Evolutionary conservation across 2,888 invertebrate species (phyloP), one percentile per base, ranked within the genome.

Genomic region (Xestobium rufovillosum): DNA sequence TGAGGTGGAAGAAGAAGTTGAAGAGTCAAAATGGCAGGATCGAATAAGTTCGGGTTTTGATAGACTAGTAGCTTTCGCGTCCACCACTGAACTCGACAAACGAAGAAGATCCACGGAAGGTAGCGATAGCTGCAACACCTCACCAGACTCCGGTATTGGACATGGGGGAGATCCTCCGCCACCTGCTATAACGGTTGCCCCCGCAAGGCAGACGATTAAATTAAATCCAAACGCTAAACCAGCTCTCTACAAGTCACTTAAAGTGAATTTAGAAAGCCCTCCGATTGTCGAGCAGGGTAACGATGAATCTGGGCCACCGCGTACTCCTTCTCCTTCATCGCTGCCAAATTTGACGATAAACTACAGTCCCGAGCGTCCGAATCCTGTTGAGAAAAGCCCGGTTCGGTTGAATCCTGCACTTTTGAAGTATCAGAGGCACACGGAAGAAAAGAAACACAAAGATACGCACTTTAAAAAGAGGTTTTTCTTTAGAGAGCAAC

Each of bases 1-100:
- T 49, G 76, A 76, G 59, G 72, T 67, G 47, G 73, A 72, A 53
- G 76, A 76, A 57, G 80, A 80, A 52, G 83, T 80, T 50, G 83
- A 83, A 62, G 83, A 85, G 65, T 79, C 83, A 52, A 86, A 88
- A 65, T 92, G 91, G 91, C 89, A 91, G 65, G 87, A 90, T 65
- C 83, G 89, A 50, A 88, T 92, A 54, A 88, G 86, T 62, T 89
- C 86, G 50, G 89, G 90, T 35, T 94, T 95, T 71, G 94, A 94
- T 69, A 83, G 90, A 49, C 73, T 94, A 54, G 88, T 94, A 49
- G 91, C 90, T 41, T 88, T 91, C 61, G 92, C 92, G 31, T 89
- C 91, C 26, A 90, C 88, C 10, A 19, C 23, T 19, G 92, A 92
- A 57, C 72, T 91, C 61, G 90, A 87, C 61, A 83, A 88, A 66